Evolutionary conservation across 1,140 invertebrate genomes (phyloP).

Genomic region (Pentalonia nigronervosa): DNA sequence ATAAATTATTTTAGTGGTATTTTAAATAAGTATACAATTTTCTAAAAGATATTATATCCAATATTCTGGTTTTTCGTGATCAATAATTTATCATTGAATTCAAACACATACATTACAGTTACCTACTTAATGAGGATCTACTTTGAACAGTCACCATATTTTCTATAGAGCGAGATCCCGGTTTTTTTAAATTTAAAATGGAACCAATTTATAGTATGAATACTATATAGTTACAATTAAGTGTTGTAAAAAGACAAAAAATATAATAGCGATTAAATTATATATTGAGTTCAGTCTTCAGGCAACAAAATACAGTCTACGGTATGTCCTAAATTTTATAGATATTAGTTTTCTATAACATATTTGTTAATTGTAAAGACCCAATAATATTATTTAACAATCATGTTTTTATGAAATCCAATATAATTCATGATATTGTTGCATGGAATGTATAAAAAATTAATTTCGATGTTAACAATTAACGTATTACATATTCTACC

Average conservation of each 20-base stretch:
- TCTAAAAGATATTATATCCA: not conserved
- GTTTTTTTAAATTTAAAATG: not conserved
- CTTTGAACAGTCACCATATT: not conserved
- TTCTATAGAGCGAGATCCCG: not conserved
- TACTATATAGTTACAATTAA: too few relatives aligned
- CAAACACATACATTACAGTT: not conserved
- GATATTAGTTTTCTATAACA: too few relatives aligned
- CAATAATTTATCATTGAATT: not conserved
- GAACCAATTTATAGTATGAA: too few relatives aligned
- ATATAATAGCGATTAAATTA: not conserved
- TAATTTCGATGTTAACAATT: too few relatives aligned
- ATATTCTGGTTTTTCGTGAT: not conserved
- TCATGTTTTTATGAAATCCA: not conserved
- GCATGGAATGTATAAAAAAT: too few relatives aligned
- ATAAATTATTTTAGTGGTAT: not conserved
- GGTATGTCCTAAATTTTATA: not conserved
- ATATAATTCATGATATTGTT: too few relatives aligned
- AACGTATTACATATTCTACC: not conserved
- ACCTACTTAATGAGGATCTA: not conserved
- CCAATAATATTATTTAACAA: not conserved
- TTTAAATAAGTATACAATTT: not conserved
- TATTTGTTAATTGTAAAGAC: too few relatives aligned
- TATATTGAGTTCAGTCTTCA: not conserved
- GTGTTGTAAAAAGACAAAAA: too few relatives aligned
- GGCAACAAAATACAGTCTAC: too few relatives aligned